Evolutionary conservation across 1,140 invertebrate species (phyloP), one percentile per base, ranked within the genome.

Genomic region (Zaprionus camerounensis): DNA sequence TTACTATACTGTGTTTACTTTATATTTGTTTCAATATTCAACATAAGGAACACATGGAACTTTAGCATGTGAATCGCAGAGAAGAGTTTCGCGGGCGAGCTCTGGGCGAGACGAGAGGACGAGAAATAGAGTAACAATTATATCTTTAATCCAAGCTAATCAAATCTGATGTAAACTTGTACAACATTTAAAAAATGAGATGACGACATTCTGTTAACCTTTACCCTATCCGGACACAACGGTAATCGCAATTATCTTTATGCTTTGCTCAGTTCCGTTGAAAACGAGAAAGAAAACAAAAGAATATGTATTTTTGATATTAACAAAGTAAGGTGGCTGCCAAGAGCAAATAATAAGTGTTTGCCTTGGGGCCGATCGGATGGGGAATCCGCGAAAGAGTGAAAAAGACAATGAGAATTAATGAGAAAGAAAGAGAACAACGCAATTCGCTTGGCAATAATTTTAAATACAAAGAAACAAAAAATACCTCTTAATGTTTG

Each of bases 241-340:
- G 0, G 41, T 46, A 17, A 17, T 46, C n/a, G n/a, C 7, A 17
- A 17, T 24, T 9, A 38, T 59, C 17, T 53, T 64, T 34, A 31
- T 46, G 46, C 17, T 67, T 22, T 46, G 36, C 64, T 57, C 26
- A 58, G 34, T 61, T 68, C 36, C 41, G 20, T 53, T 17, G n/a
- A 15, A 26, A 31, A 46, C 15, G n/a, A n/a, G 17, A 46, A 46
- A 17, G n/a, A 46, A 46, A 46, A 46, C n/a, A 46, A 26, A 34
- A 28, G n/a, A 34, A 59, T 51, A 59, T 6, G 41, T 65, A 53
- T 71, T 71, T 71, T 71, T 71, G 51, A 64, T 71, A 64, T n/a
- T 26, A 64, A 64, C 15, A 44, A 49, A 51, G 12, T 51, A 9
- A 51, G 46, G 46, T 22, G 22, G 46, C 20, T 24, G 6, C 7